These are phyloP conservation scores for Zosterops borbonicus DNA, from an alignment of 2,113 vertebrate genomes.

Conservation along the genomic window DNA sequence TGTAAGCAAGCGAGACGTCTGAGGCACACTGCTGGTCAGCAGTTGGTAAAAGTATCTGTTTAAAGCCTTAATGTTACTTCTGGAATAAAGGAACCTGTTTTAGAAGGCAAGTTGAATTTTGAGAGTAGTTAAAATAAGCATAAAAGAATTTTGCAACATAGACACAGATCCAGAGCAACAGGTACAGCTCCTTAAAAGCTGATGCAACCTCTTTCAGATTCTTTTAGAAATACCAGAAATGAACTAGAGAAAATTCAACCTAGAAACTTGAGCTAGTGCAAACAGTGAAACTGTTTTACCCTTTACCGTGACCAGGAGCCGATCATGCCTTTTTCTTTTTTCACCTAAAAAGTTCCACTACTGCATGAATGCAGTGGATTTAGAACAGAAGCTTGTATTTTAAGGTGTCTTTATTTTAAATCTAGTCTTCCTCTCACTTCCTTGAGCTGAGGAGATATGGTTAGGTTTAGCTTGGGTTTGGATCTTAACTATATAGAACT, in stretches of 20 bases:
- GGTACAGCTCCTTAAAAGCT: background rate
- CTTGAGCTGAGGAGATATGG: background rate
- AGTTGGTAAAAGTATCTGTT: background rate
- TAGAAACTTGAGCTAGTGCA: background rate
- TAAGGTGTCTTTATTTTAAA: background rate
- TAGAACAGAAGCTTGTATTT: background rate
- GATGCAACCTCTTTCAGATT: background rate
- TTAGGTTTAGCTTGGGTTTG: background rate
- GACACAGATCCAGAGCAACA: background rate
- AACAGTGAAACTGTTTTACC: background rate
- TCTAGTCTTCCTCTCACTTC: background rate
- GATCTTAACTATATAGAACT: background rate
- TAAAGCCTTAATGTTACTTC: background rate
- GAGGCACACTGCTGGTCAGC: background rate
- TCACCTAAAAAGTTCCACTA: background rate
- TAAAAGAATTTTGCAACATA: background rate
- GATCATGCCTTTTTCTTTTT: background rate
- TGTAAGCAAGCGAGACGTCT: background rate
- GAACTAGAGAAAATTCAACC: background rate
- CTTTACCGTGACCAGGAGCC: background rate
- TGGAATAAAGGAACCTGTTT: background rate
- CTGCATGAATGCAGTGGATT: background rate
- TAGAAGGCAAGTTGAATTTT: background rate
- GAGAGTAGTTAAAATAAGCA: background rate
- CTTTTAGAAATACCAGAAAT: background rate